Conservation (phyloP, 2,113 vertebrate genomes). For the Brachyhypopomus occidentalis region DNA sequence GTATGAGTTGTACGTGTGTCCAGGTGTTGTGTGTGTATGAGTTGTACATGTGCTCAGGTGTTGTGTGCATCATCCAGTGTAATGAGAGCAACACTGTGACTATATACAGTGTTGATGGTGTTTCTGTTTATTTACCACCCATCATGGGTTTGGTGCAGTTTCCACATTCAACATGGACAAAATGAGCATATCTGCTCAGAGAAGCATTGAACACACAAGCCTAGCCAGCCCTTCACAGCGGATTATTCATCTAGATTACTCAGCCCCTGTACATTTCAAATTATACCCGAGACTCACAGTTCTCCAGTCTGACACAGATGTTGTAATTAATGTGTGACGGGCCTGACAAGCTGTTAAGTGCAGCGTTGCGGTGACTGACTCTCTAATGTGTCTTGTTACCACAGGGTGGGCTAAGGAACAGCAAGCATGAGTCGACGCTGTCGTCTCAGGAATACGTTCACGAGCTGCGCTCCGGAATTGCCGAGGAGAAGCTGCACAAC, state of each 20-base stretch:
- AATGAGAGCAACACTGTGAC: too few species aligned
- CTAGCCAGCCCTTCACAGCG: neutral
- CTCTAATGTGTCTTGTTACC: constrained; percentile 52
- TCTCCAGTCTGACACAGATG: constrained; percentile 44
- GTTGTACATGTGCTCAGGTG: too few species aligned
- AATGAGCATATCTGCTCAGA: neutral
- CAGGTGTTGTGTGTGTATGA: too few species aligned
- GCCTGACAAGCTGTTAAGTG: constrained; percentile 35
- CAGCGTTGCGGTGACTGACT: constrained; percentile 38
- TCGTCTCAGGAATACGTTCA: constrained; percentile 98
- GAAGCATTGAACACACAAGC: neutral
- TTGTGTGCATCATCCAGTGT: too few species aligned
- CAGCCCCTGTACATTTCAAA: neutral
- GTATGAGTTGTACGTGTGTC: too few species aligned
- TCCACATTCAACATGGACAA: neutral
- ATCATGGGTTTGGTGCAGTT: too few species aligned
- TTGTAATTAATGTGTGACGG: constrained; percentile 43
- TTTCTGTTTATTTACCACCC: neutral
- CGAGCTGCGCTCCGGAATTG: constrained; percentile 91
- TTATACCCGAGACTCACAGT: neutral
- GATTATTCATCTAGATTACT: neutral
- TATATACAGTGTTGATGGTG: neutral
- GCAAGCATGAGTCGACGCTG: constrained; percentile 93
- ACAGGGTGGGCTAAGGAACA: constrained; percentile 95
- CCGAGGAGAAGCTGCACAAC: constrained; percentile 93